These are phyloP conservation scores for Micropterix aruncella DNA, from an alignment of 2,888 invertebrate genomes.

Conservation along the genomic window DNA sequence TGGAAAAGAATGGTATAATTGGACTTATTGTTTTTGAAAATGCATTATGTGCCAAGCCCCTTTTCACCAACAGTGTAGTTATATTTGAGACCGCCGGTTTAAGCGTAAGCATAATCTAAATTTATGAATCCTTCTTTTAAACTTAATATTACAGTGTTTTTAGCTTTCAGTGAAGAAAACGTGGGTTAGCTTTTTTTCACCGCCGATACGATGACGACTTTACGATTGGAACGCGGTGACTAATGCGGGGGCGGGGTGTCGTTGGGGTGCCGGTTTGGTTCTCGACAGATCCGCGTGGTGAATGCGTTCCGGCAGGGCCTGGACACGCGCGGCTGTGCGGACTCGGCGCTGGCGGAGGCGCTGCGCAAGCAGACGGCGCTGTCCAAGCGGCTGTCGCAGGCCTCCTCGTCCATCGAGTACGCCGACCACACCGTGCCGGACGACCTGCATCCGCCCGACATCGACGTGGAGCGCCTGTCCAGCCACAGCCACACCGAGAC, in stretches of 20 bases:
- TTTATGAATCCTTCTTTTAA: too few relatives aligned
- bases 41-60: too few relatives aligned
- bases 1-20: too few relatives aligned
- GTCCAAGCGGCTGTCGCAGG: conserved; percentile 82
- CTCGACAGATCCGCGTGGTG: conserved; percentile 97
- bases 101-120: too few relatives aligned
- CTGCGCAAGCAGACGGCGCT: conserved; percentile 88
- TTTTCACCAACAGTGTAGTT: too few relatives aligned
- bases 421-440: conserved; percentile 79
- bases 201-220: too few relatives aligned
- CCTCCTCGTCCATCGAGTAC: conserved; percentile 79
- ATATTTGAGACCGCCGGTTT: too few relatives aligned
- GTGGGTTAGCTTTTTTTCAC: too few relatives aligned
- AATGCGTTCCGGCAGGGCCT: conserved; percentile 99
- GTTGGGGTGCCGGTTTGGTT: too few relatives aligned
- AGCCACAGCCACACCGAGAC: conserved; percentile 92
- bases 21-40: too few relatives aligned
- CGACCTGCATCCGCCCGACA: conserved; percentile 79
- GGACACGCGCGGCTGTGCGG: conserved; percentile 89
- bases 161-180: too few relatives aligned
- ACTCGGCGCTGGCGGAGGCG: conserved; percentile 85
- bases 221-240: conserved; percentile 8
- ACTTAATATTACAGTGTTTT: too few relatives aligned
- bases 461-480: conserved; percentile 84
- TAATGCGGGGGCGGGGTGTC: conserved; percentile 5